phyloP scores from a whole-genome alignment of 2,888 invertebrate genomes.

The Dryadula phaetusa region DNA sequence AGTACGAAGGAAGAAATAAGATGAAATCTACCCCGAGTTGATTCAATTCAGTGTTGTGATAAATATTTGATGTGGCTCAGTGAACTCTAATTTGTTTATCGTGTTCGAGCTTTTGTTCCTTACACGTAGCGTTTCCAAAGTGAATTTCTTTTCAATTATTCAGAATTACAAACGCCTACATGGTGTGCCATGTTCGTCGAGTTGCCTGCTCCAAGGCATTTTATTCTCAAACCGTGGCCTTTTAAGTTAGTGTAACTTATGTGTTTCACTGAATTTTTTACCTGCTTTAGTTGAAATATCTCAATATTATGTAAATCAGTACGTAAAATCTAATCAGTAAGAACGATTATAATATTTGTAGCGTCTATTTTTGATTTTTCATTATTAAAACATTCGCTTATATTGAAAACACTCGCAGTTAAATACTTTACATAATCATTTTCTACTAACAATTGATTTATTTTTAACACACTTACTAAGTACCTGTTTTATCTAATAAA shows the following conservation, averaged over 20 bases:
- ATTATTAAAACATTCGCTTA: too few relatives aligned
- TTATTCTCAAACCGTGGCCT: neutral
- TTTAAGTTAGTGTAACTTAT: neutral
- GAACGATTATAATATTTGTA: too few relatives aligned
- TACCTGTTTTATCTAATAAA: too few relatives aligned
- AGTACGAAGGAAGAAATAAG: slow-evolving; percentile 68
- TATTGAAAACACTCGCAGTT: too few relatives aligned
- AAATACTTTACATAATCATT: too few relatives aligned
- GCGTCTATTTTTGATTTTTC: too few relatives aligned
- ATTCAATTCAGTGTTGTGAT: slow-evolving; percentile 83
- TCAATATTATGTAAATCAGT: too few relatives aligned
- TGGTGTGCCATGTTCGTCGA: neutral
- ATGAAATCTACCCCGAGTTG: slow-evolving; percentile 70
- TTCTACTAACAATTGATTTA: too few relatives aligned
- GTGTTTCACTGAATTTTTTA: neutral
- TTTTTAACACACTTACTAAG: too few relatives aligned
- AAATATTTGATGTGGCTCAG: slow-evolving; percentile 83
- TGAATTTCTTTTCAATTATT: slow-evolving; percentile 63
- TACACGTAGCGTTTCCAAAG: slow-evolving; percentile 57
- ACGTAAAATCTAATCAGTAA: too few relatives aligned
- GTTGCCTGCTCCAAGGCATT: neutral
- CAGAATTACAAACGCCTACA: slow-evolving; percentile 53
- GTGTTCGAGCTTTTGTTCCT: slow-evolving; percentile 69
- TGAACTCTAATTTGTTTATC: slow-evolving; percentile 84
- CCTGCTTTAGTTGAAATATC: too few relatives aligned